Percentiles rank a stretch among this genome's conserved stretches.
phyloP scores from a whole-genome alignment of 2,113 vertebrate species.

The Sylvicapra grimmia region DNA sequence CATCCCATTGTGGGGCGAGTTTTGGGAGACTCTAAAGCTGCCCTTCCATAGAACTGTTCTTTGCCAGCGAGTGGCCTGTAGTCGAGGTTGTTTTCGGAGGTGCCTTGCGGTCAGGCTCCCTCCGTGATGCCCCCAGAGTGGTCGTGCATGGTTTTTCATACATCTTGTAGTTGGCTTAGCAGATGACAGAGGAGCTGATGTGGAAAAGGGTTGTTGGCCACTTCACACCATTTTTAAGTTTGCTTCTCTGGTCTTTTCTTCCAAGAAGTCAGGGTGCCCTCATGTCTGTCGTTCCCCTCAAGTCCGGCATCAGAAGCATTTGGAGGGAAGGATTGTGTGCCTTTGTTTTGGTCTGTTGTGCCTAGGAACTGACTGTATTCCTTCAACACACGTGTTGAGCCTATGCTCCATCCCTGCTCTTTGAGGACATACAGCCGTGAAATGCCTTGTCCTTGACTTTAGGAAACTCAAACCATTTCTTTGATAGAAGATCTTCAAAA shows the following conservation, averaged over 20 bases:
- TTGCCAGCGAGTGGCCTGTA: rapidly evolving
- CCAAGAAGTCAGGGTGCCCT: neutral
- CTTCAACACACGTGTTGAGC: neutral
- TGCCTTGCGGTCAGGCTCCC: neutral
- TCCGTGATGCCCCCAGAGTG: neutral
- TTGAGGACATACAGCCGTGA: neutral
- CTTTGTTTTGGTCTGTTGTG: neutral
- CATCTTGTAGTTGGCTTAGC: rapidly evolving
- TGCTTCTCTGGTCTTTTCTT: neutral
- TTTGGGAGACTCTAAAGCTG: neutral
- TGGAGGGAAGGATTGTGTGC: neutral
- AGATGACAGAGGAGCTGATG: neutral
- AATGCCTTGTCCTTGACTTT: neutral
- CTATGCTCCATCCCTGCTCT: neutral
- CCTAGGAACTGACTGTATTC: neutral
- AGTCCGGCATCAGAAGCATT: neutral
- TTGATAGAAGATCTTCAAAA: neutral
- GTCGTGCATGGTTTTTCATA: neutral
- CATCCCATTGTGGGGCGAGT: neutral
- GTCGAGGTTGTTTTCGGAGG: neutral
- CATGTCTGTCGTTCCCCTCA: neutral
- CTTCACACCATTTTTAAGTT: neutral
- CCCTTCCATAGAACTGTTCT: neutral
- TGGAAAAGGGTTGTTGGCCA: neutral
- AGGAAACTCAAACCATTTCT: neutral